Evolutionary conservation across 2,113 vertebrate species (phyloP), one percentile per base, ranked within the genome.

Genomic region (Macquaria ambigua): DNA sequence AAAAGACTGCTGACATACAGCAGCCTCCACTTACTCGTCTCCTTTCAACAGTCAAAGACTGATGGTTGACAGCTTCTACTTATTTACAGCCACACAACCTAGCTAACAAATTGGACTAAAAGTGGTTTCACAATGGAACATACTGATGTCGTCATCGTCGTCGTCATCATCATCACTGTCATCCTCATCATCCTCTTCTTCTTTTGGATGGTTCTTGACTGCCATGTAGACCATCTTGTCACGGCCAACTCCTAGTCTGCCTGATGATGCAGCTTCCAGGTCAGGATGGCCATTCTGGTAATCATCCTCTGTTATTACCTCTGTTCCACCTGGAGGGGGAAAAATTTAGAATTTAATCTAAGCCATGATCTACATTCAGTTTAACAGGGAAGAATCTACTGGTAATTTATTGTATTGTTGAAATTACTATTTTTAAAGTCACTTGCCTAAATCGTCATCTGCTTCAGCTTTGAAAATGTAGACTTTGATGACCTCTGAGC

Each of bases 191-290:
- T 99, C 97, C 69, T 98, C 98, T 89, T 97, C 97, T 90, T 92
- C 88, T 74, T 95, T 98, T 95, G 92, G 96, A 93, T 96, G 95
- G 91, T 98, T 97, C 94, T 99, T 99, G 77, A 99, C 97, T 68
- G 98, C 97, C 98, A 99, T 99, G 94, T 99, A 99, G 92, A 99
- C 97, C 98, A 99, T 99, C 95, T 99, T 99, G 92, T 99, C 98
- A 89, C 97, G 96, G 34, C 97, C 96, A 84, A 98, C 95, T 92
- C 98, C 96, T 86, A 98, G 94, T 91, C 98, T 96, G 62, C 96
- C 97, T n/a, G 97, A 95, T 31, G 94, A 92, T 55, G 96, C 96
- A 76, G 98, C 96, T 90, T 99, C 98, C 91, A 99, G 95, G 79
- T 98, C 97, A 77, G 97, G 94, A 91, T 99, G 98, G 74, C 98